These are phyloP conservation scores for Pollachius pollachius DNA, from an alignment of 2,113 vertebrate species.

Conservation along the genomic window DNA sequence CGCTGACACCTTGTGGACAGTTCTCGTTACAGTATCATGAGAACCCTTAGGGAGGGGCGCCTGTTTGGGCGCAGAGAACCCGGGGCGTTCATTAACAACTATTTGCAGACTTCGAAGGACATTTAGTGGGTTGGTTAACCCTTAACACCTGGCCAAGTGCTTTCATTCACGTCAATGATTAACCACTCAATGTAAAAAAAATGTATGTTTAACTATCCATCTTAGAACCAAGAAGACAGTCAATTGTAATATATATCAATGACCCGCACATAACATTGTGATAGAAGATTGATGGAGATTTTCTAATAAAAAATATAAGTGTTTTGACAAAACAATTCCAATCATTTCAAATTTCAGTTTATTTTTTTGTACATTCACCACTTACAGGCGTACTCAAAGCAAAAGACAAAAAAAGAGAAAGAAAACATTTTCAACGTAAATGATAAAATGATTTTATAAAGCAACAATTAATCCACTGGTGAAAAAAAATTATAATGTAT, in stretches of 20 bases:
- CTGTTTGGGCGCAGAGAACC: not conserved
- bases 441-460: conserved; percentile 70
- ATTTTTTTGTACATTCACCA: conserved; percentile 85
- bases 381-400: conserved; percentile 76
- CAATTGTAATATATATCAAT: not conserved
- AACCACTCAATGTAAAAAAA: too few relatives aligned
- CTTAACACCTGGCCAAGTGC: too few relatives aligned
- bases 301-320: not conserved
- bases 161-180: too few relatives aligned
- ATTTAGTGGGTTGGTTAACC: too few relatives aligned
- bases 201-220: too few relatives aligned
- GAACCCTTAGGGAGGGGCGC: too few relatives aligned
- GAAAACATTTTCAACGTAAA: conserved; percentile 70
- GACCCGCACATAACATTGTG: not conserved
- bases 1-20: conserved; percentile 62
- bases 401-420: conserved; percentile 53
- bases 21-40: too few relatives aligned
- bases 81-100: too few relatives aligned
- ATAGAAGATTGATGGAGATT: not conserved
- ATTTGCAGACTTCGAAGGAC: too few relatives aligned
- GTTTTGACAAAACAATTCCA: conserved; percentile 26
- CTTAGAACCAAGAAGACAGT: too few relatives aligned
- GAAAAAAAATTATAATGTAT: conserved; percentile 58
- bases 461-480: conserved; percentile 65
- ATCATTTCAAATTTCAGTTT: conserved; percentile 69